These are phyloP conservation scores for Rhopalosiphum nymphaeae DNA, from an alignment of 2,888 invertebrate species.

Conservation along the genomic window DNA sequence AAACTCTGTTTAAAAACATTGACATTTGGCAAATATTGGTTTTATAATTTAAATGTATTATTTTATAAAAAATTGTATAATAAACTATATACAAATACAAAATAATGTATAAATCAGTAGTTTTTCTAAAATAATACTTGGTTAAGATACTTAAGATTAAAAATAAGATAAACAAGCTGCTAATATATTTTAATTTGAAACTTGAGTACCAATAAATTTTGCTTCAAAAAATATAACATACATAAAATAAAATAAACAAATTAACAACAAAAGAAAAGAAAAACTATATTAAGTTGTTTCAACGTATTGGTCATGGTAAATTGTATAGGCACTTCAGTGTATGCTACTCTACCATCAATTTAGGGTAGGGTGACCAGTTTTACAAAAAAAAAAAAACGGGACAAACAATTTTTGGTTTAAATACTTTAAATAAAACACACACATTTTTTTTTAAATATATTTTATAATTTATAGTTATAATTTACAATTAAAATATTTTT, in stretches of 20 bases:
- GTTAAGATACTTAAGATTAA: background rate
- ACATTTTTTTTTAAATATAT: no score
- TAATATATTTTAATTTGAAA: background rate
- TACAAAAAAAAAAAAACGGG: no score
- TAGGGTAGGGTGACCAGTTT: background rate
- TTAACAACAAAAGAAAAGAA: conserved; percentile 21
- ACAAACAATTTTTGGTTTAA: no score
- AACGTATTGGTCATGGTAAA: conserved; percentile 19
- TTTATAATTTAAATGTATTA: background rate
- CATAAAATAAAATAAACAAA: conserved; percentile 38
- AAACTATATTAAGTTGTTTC: background rate
- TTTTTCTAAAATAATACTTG: conserved; percentile 33
- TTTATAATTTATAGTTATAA: no score
- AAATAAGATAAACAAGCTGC: background rate
- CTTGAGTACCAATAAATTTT: background rate
- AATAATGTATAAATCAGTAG: background rate
- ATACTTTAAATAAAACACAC: no score
- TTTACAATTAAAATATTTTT: no score
- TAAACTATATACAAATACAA: background rate
- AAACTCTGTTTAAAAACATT: background rate
- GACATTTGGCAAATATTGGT: background rate
- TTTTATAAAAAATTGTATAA: background rate
- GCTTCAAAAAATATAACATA: background rate
- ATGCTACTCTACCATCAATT: background rate
- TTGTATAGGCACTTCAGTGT: background rate